Base-by-base conservation (phyloP, 1,140 invertebrate species). In the Atta colombica region DNA sequence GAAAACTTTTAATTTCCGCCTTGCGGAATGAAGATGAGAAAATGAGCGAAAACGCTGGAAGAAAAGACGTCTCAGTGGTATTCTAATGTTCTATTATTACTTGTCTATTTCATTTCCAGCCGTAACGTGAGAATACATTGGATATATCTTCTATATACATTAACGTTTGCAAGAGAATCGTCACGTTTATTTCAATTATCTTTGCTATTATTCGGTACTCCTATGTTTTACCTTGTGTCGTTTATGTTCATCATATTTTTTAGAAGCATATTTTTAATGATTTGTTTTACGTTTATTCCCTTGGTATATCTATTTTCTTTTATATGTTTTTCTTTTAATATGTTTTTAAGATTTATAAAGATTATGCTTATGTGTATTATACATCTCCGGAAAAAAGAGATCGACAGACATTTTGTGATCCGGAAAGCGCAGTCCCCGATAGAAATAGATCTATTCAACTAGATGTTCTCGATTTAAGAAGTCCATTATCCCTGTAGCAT, bases 1-100 rank as follows among this genome's bases (percentile, higher is more conserved):
- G 91, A 91, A 93, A 93, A 93, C 94, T 94, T 93, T 94, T 94
- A 94, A 94, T 94, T 94, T 95, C 89, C 86, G 88, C 92, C 89
- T 90, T 88, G 87, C 85, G 90, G 90, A 92, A 93, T 93, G 94
- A 94, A 94, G 82, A 69, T 88, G 88, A 89, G 85, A 93, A 89
- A 92, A 89, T 88, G 90, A 91, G 90, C 87, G 91, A 91, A 91
- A 94, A 89, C 81, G 90, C 66, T 84, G 68, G 85, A 90, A 28
- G 35, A 21, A 63, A 58, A 58, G 74, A 69, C 39, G 65, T 49
- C 60, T 77, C 35, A 14, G 6, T 31, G 6, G 10, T 51, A 10
- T 75, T 75, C 16, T 58, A 39, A 45, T 45, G 39, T 45, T 75
- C 60, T 72, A 60, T n/a, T 71, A 14, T 45, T 72, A 28, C 18